phyloP scores from a whole-genome alignment of 2,888 invertebrate species.

The Eilema griseolum region DNA sequence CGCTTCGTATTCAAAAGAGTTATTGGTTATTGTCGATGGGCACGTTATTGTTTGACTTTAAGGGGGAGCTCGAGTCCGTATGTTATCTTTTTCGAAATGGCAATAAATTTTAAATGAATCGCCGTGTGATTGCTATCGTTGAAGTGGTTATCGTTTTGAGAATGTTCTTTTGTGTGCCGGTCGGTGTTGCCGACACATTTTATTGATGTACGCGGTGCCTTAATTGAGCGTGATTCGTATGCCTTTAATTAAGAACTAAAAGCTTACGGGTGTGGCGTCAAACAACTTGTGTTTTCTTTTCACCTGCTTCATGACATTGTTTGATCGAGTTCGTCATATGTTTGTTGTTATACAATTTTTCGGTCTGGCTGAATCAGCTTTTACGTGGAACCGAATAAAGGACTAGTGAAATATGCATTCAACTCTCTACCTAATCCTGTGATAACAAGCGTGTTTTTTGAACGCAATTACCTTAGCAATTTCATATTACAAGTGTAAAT shows the following conservation, averaged over 20 bases:
- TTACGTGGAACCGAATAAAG: neutral
- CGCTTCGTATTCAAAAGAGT: constrained; percentile 64
- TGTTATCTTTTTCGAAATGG: constrained; percentile 63
- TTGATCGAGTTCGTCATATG: constrained; percentile 21
- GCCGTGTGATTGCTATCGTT: constrained; percentile 67
- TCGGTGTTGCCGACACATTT: constrained; percentile 43
- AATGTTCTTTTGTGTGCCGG: constrained; percentile 56
- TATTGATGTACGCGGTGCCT: constrained; percentile 39
- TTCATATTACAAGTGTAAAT: neutral
- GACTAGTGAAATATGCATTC: neutral
- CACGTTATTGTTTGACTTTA: constrained; percentile 61
- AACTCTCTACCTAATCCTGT: neutral
- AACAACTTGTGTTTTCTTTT: constrained; percentile 38
- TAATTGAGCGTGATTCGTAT: constrained; percentile 45
- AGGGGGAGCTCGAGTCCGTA: constrained; percentile 57
- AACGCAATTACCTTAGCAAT: neutral
- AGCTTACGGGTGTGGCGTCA: constrained; percentile 29
- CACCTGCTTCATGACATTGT: constrained; percentile 32
- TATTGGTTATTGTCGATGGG: constrained; percentile 68
- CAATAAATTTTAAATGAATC: constrained; percentile 73
- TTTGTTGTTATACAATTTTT: constrained; percentile 1
- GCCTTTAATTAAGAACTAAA: constrained; percentile 51
- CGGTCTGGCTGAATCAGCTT: neutral
- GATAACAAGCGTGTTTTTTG: neutral
- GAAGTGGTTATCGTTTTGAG: constrained; percentile 61